phyloP scores from a whole-genome alignment of 2,797 vertebrate species.

The Alcedo quadribrachys region DNA sequence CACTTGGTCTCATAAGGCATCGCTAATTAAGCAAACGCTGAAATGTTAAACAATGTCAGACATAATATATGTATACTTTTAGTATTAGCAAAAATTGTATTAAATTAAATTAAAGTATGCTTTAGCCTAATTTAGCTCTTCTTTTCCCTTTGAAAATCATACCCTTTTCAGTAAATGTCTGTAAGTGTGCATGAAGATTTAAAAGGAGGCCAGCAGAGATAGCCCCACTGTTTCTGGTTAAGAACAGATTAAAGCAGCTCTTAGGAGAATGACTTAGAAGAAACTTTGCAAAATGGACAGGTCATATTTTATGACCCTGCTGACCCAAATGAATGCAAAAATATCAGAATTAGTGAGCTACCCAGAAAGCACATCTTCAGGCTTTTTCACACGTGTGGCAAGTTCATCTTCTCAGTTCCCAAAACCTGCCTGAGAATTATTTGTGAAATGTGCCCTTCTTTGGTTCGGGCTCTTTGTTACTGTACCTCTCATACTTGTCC shows the following conservation, averaged over 20 bases:
- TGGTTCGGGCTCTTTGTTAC: not conserved
- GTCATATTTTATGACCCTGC: constrained; percentile 36
- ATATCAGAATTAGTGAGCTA: constrained; percentile 21
- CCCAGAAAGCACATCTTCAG: not conserved
- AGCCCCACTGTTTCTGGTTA: not conserved
- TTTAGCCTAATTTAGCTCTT: constrained; percentile 23
- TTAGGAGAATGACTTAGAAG: constrained; percentile 33
- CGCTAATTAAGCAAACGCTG: constrained; percentile 13
- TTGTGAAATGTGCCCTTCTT: not conserved
- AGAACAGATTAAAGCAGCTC: constrained; percentile 41
- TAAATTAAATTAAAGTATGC: constrained; percentile 5
- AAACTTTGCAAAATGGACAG: constrained; percentile 49
- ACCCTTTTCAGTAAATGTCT: not conserved
- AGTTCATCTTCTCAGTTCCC: not conserved
- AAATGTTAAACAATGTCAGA: constrained; percentile 10
- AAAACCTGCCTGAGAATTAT: not conserved
- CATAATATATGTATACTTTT: constrained; percentile 5
- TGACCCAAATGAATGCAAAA: constrained; percentile 59
- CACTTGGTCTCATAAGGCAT: not conserved
- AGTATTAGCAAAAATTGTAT: not conserved
- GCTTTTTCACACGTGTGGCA: not conserved
- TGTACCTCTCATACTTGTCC: rapidly evolving
- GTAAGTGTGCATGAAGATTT: not conserved
- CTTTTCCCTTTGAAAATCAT: not conserved
- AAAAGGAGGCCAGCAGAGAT: constrained; percentile 34